Evolutionary conservation across 2,888 invertebrate species (phyloP).

Genomic region (Hypomecis atomaria): DNA sequence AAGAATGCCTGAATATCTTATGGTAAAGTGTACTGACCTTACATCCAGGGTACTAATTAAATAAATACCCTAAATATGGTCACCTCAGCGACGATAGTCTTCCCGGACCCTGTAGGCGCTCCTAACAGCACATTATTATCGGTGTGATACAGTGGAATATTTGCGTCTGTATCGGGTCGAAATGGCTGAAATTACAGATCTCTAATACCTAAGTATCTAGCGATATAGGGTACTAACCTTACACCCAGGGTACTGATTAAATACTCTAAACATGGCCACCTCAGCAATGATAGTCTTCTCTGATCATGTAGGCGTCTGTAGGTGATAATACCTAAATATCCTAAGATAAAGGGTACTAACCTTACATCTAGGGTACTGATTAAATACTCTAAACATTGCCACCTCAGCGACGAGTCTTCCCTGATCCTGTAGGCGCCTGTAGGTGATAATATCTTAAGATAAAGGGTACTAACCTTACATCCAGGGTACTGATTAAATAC

Average conservation of each 20-base stretch:
- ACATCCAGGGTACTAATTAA: constrained; percentile 60
- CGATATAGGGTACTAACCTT: background rate
- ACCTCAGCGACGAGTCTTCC: constrained; percentile 99
- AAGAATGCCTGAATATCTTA: too few relatives aligned
- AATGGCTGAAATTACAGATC: constrained; percentile 96
- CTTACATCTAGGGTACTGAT: constrained; percentile 91
- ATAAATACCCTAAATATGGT: constrained; percentile 97
- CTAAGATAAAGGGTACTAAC: constrained; percentile 61
- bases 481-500: constrained; percentile 92
- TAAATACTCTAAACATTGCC: constrained; percentile 97
- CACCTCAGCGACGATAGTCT: constrained; percentile 99
- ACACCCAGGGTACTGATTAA: background rate
- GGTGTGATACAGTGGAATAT: constrained; percentile 98
- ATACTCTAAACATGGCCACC: too few relatives aligned
- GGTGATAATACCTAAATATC: too few relatives aligned
- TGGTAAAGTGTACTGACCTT: background rate
- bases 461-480: constrained; percentile 85
- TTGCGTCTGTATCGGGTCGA: constrained; percentile 99
- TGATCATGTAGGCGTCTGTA: too few relatives aligned
- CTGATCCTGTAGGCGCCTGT: constrained; percentile 99
- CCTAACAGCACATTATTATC: constrained; percentile 97
- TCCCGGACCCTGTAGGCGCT: constrained; percentile 98
- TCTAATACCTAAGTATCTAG: too few relatives aligned
- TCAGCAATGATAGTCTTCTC: too few relatives aligned
- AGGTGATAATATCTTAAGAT: too few relatives aligned